These are phyloP conservation scores for Fistularia commersonii DNA, from an alignment of 2,797 vertebrate species.

Conservation along the genomic window DNA sequence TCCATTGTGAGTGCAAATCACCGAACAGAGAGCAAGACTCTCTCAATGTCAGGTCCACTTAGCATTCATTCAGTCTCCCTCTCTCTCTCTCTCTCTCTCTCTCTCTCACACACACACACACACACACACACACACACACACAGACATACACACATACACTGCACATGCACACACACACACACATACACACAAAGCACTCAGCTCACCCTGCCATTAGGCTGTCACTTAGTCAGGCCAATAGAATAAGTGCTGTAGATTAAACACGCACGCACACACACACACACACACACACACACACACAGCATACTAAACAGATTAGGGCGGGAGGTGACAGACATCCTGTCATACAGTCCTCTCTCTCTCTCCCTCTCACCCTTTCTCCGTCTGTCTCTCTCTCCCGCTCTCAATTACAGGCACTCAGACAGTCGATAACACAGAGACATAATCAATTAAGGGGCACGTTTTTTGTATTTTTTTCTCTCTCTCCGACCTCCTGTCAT, in stretches of 20 bases:
- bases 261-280: constrained; percentile 24
- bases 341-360: constrained; percentile 37
- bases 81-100: neutral
- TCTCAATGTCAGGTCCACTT: constrained; percentile 16
- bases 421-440: constrained; percentile 49
- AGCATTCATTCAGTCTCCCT: constrained; percentile 18
- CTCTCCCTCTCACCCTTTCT: neutral
- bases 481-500: constrained; percentile 33
- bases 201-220: constrained; percentile 57
- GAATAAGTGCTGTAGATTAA: constrained; percentile 69
- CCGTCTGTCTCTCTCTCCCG: neutral
- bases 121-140: constrained; percentile 4
- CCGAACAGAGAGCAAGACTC: constrained; percentile 3
- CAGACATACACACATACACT: too few relatives aligned
- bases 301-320: constrained; percentile 65
- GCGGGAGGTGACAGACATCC: constrained; percentile 53
- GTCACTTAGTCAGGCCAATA: constrained; percentile 71
- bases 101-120: constrained; percentile 3
- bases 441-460: constrained; percentile 54
- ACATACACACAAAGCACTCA: constrained; percentile 26
- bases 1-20: constrained; percentile 16
- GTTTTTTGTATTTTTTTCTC: constrained; percentile 13
- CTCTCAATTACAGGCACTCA: constrained; percentile 53
- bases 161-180: constrained; percentile 8
- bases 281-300: constrained; percentile 22